Percentiles rank a stretch among this genome's conserved stretches.
These are phyloP conservation scores for Linepithema humile DNA, from an alignment of 1,140 invertebrate genomes.

Conservation along the genomic window DNA sequence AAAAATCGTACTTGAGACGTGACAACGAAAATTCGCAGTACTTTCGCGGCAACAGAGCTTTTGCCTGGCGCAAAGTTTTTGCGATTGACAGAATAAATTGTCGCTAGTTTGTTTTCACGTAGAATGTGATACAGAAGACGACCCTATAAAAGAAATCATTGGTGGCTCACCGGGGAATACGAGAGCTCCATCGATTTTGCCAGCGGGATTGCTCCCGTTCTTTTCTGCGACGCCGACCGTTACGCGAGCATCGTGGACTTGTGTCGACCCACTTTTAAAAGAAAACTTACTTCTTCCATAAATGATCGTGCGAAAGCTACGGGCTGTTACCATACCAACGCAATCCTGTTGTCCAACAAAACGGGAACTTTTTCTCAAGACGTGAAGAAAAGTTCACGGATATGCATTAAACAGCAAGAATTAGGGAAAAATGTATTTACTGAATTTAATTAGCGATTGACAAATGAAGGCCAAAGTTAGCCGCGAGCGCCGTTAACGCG, in stretches of 20 bases:
- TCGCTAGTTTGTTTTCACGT: not conserved
- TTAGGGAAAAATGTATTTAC: not conserved
- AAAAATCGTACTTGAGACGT: too few relatives aligned
- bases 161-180: conserved; percentile 51
- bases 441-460: too few relatives aligned
- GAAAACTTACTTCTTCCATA: conserved; percentile 50
- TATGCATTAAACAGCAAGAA: not conserved
- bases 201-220: conserved; percentile 65
- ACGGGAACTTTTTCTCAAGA: not conserved
- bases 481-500: not conserved
- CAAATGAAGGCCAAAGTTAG: not conserved
- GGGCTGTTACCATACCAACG: not conserved
- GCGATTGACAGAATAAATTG: conserved; percentile 16
- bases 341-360: not conserved
- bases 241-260: conserved; percentile 52
- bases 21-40: not conserved
- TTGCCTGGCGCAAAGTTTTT: not conserved
- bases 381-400: not conserved
- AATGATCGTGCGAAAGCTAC: conserved; percentile 22
- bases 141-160: conserved; percentile 31
- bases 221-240: conserved; percentile 36
- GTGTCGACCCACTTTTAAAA: conserved; percentile 63
- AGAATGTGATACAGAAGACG: too few relatives aligned
- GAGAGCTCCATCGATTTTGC: conserved; percentile 72
- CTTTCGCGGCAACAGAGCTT: not conserved